These are phyloP conservation scores for Patella depressa DNA, from an alignment of 2,888 invertebrate species.

Conservation along the genomic window DNA sequence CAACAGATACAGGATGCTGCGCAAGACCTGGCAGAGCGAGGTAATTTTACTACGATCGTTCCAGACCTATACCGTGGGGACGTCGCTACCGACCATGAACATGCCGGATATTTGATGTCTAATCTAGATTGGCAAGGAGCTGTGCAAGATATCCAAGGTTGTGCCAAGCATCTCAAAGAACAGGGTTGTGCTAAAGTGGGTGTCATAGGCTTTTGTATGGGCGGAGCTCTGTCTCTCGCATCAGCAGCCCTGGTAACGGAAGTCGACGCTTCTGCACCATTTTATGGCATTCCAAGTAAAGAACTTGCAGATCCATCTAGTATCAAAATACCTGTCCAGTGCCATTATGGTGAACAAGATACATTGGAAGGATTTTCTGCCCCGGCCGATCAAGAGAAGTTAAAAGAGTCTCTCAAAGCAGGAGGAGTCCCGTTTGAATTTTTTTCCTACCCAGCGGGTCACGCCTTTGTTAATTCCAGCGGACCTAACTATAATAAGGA, in stretches of 20 bases:
- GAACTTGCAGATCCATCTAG: conserved; percentile 45
- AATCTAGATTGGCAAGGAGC: conserved; percentile 59
- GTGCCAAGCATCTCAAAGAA: conserved; percentile 41
- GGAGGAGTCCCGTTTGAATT: conserved; percentile 39
- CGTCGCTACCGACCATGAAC: conserved; percentile 48
- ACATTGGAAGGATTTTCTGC: conserved; percentile 52
- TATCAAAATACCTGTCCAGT: conserved; percentile 56
- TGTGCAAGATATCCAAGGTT: conserved; percentile 51
- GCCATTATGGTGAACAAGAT: conserved; percentile 56
- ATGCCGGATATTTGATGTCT: conserved; percentile 53
- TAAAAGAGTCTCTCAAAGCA: conserved; percentile 43
- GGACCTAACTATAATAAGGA: conserved; percentile 43
- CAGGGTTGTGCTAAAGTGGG: conserved; percentile 52
- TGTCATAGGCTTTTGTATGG: conserved; percentile 65
- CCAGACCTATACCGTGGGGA: conserved; percentile 58
- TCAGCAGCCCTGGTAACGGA: conserved; percentile 45
- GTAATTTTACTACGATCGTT: conserved; percentile 48
- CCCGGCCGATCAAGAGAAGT: conserved; percentile 43
- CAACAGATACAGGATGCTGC: conserved; percentile 47
- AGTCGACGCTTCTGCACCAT: conserved; percentile 56
- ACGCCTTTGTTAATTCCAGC: conserved; percentile 46
- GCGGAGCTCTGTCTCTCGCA: conserved; percentile 56
- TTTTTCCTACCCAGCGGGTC: conserved; percentile 45
- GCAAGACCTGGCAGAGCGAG: conserved; percentile 35
- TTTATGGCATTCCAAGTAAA: conserved; percentile 56